A percentile compares a stretch with the other conserved stretches of the same genome.
Conservation (phyloP, 2,113 vertebrate genomes). For the Mus pahari region DNA sequence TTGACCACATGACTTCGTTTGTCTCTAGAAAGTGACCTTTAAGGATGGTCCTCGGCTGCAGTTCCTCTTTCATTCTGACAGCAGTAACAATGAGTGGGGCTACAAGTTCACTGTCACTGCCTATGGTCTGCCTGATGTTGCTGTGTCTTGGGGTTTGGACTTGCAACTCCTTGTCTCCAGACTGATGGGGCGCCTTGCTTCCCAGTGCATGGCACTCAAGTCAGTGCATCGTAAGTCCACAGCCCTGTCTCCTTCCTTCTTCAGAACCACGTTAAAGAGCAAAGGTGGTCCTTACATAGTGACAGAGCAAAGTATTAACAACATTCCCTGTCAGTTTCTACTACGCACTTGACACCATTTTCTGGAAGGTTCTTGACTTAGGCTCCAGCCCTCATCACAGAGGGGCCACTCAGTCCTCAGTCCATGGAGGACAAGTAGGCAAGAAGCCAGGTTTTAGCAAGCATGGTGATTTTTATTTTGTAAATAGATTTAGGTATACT, state of each 20-base stretch:
- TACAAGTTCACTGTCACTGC: slow-evolving; percentile 97
- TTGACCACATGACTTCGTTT: slow-evolving; percentile 83
- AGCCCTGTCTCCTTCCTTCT: background rate
- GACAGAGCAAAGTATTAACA: background rate
- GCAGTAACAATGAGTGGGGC: slow-evolving; percentile 99
- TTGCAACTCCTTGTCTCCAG: slow-evolving; percentile 95
- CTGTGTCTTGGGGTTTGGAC: slow-evolving; percentile 97
- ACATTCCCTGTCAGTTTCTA: background rate
- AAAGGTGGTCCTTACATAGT: background rate
- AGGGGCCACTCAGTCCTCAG: background rate
- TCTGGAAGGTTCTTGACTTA: background rate
- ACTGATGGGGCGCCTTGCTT: slow-evolving; percentile 96
- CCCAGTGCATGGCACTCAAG: slow-evolving; percentile 93
- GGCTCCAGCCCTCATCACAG: background rate
- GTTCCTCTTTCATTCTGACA: slow-evolving; percentile 99
- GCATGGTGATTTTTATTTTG: background rate
- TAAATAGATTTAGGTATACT: slow-evolving; percentile 17
- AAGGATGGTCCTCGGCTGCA: slow-evolving; percentile 97
- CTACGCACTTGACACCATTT: background rate
- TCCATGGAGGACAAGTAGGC: background rate
- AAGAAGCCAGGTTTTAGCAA: background rate
- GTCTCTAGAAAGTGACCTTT: slow-evolving; percentile 96
- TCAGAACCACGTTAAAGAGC: background rate
- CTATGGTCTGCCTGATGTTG: slow-evolving; percentile 94
- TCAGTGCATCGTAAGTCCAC: slow-evolving; percentile 83